Percentiles rank a stretch among this genome's conserved stretches.
phyloP scores from a whole-genome alignment of 1,140 invertebrate genomes.

The Chironomus striatipennis region DNA sequence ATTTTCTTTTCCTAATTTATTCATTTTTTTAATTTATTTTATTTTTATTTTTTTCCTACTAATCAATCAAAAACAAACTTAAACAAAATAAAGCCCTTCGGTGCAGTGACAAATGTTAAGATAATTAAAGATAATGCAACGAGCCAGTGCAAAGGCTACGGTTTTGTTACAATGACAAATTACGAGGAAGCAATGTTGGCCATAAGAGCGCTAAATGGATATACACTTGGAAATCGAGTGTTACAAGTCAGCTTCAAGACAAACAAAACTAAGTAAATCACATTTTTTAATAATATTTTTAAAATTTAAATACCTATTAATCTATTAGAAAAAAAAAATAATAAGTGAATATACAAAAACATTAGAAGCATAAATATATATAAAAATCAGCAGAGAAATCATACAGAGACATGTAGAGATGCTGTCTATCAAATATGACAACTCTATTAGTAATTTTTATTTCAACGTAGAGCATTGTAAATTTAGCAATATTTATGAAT shows the following conservation, averaged over 20 bases:
- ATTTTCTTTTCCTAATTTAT: not conserved
- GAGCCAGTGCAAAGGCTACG: constrained; percentile 99
- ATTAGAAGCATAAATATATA: constrained; percentile 17
- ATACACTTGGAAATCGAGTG: constrained; percentile 90
- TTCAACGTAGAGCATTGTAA: too few relatives aligned
- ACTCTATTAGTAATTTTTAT: too few relatives aligned
- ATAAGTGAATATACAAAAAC: constrained; percentile 11
- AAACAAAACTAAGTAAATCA: constrained; percentile 63
- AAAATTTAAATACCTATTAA: constrained; percentile 7
- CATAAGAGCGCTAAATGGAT: constrained; percentile 95
- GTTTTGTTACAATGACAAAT: constrained; percentile 99
- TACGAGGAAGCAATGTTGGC: constrained; percentile 97
- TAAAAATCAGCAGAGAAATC: not conserved
- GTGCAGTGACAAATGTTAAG: constrained; percentile 97
- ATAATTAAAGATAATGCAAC: constrained; percentile 95
- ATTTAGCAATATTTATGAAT: too few relatives aligned
- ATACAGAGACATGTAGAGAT: not conserved
- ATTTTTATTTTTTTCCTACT: not conserved
- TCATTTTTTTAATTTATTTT: not conserved
- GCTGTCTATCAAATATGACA: too few relatives aligned
- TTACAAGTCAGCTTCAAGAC: constrained; percentile 98
- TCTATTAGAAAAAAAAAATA: too few relatives aligned
- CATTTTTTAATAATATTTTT: not conserved
- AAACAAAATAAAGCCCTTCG: constrained; percentile 64
- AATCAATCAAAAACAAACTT: not conserved